Percentiles rank a stretch among this genome's conserved stretches.
These are phyloP conservation scores for Scaptomyza flava DNA, from an alignment of 2,888 invertebrate genomes.

Conservation along the genomic window DNA sequence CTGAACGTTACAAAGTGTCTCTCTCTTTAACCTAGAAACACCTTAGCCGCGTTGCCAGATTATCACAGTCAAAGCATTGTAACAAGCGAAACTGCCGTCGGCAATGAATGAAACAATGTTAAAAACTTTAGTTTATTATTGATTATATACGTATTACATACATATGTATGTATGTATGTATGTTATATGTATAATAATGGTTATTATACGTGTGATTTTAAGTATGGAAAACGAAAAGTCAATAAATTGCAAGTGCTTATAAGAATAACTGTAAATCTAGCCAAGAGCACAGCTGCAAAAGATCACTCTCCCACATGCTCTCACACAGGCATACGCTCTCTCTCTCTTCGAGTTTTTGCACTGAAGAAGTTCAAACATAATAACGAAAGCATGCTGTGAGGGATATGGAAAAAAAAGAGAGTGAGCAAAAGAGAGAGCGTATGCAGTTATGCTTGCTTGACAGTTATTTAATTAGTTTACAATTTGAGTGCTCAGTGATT, in stretches of 20 bases:
- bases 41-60: constrained; percentile 31
- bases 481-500: constrained; percentile 2
- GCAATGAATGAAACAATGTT: constrained; percentile 10
- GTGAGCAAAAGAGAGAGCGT: neutral
- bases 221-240: neutral
- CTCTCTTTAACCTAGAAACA: constrained; percentile 53
- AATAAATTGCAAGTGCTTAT: neutral
- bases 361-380: too few relatives aligned
- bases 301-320: neutral
- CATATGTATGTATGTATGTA: too few relatives aligned
- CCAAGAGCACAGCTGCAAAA: neutral
- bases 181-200: too few relatives aligned
- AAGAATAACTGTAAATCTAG: neutral
- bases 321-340: neutral
- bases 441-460: neutral
- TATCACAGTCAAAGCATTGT: constrained; percentile 23
- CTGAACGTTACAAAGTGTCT: constrained; percentile 45
- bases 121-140: constrained; percentile 13
- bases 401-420: neutral
- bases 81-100: constrained; percentile 24
- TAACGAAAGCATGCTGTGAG: neutral
- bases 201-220: neutral
- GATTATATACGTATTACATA: constrained; percentile 11
- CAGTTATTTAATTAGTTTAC: constrained; percentile 4
- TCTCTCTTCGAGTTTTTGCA: neutral